A percentile compares a stretch with the other conserved stretches of the same genome.
phyloP scores from a whole-genome alignment of 2,113 vertebrate species.

The Rhynchomys soricoides region DNA sequence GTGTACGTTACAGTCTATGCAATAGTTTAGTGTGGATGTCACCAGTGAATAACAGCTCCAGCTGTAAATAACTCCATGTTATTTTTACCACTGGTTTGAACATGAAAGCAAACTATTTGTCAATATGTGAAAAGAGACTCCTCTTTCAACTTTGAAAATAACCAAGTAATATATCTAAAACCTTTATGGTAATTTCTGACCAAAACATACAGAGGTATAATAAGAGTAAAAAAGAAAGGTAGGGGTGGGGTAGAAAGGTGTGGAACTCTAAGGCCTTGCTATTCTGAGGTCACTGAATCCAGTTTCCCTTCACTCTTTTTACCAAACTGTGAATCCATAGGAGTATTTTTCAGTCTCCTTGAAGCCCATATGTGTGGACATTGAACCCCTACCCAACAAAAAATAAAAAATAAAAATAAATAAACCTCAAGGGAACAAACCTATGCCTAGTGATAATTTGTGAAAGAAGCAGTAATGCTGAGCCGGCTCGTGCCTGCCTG shows the following conservation, averaged over 20 bases:
- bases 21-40: neutral
- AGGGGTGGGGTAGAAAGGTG: neutral
- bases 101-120: constrained; percentile 13
- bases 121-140: neutral
- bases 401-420: neutral
- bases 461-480: neutral
- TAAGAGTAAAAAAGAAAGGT: neutral
- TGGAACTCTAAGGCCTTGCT: neutral
- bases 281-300: neutral
- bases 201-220: neutral
- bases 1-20: neutral
- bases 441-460: neutral
- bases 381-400: neutral
- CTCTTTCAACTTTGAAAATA: constrained; percentile 19
- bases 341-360: neutral
- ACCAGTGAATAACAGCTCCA: neutral
- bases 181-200: neutral
- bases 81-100: constrained; percentile 2
- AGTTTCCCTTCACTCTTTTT: neutral
- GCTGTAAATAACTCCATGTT: neutral
- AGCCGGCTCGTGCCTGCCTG: neutral
- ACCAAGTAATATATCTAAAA: neutral
- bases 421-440: neutral
- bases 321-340: constrained; percentile 2
- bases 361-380: neutral